Base-by-base conservation (phyloP, 2,113 vertebrate genomes). In the Thinocorus orbignyianus region DNA sequence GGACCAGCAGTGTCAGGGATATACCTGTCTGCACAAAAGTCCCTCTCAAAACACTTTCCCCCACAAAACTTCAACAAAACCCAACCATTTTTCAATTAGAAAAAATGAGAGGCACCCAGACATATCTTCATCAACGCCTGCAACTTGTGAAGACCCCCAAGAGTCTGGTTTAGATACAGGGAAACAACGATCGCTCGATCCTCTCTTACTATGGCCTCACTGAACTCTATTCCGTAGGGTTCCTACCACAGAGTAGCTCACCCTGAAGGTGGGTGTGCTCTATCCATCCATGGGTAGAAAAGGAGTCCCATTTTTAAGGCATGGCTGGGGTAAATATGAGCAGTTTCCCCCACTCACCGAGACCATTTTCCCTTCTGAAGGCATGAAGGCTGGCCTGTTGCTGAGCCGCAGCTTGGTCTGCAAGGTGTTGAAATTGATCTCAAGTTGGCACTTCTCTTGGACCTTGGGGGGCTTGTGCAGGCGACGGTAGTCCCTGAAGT, bases 371-470 rank as follows among this genome's bases (percentile, higher is more conserved):
- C 99, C 99, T 98, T 99, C 99, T 0, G 99, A 99, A 74, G 99
- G 99, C 99, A 99, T 99, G 98, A 99, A 99, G 90, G 99, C 99
- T 4, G 99, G 99, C 88, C 99, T 95, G 95, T 99, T 99, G 98
- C 99, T 99, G 93, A 99, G 99, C 46, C 99, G 97, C 92, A 99
- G 99, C 92, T 99, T 99, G 96, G 99, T 99, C 98, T 99, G 99
- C 97, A 99, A 97, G 7, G 99, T 99, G 98, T 99, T 99, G 98
- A 99, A 99, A 95, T 99, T 99, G 98, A 99, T 99, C 98, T 99
- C 99, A 94, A 99, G 98, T 94, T 99, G 99, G 97, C 99, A 99
- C 97, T 99, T 99, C 97, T 99, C 99, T 96, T 99, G 99, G 86
- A 99, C 99, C 90, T 99, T 99, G 89, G 99, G 99, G 3, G 99